Percentiles rank a stretch among this genome's conserved stretches.
phyloP scores from a whole-genome alignment of 37 sponge, comb jelly and placozoan genomes.

The Ianthella basta region DNA sequence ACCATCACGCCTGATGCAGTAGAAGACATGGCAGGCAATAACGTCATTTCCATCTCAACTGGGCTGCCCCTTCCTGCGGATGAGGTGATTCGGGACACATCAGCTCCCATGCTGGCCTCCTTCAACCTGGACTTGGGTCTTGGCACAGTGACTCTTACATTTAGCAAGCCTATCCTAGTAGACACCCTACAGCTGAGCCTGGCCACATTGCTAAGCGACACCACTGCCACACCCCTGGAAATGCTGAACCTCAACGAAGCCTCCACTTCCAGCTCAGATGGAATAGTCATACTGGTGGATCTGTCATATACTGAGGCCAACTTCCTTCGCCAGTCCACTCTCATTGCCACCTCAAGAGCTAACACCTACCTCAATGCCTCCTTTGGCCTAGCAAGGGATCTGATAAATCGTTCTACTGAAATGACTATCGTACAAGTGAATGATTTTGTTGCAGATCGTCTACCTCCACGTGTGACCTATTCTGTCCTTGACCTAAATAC shows the following conservation, averaged over 20 bases:
- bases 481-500: slow-evolving; percentile 71
- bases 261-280: slow-evolving; percentile 46
- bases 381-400: slow-evolving; percentile 46
- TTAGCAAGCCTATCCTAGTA: slow-evolving; percentile 68
- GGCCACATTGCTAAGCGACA: slow-evolving; percentile 45
- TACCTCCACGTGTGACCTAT: slow-evolving; percentile 55
- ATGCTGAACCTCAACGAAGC: slow-evolving; percentile 28
- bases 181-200: slow-evolving; percentile 27
- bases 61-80: slow-evolving; percentile 55
- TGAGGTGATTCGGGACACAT: slow-evolving; percentile 56
- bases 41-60: slow-evolving; percentile 53
- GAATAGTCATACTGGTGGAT: slow-evolving; percentile 61
- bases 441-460: slow-evolving; percentile 57
- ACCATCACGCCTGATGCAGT: slow-evolving; percentile 62
- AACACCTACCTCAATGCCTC: slow-evolving; percentile 73
- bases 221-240: not conserved
- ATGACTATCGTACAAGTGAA: slow-evolving; percentile 59
- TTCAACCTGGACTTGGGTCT: slow-evolving; percentile 76
- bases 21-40: slow-evolving; percentile 71
- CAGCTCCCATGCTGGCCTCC: slow-evolving; percentile 61
- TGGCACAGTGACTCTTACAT: slow-evolving; percentile 57
- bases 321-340: slow-evolving; percentile 30
- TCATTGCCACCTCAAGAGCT: slow-evolving; percentile 54
- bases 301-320: slow-evolving; percentile 44
- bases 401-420: slow-evolving; percentile 31